These are phyloP conservation scores for Betta splendens DNA, from an alignment of 2,797 vertebrate species.

Conservation along the genomic window DNA sequence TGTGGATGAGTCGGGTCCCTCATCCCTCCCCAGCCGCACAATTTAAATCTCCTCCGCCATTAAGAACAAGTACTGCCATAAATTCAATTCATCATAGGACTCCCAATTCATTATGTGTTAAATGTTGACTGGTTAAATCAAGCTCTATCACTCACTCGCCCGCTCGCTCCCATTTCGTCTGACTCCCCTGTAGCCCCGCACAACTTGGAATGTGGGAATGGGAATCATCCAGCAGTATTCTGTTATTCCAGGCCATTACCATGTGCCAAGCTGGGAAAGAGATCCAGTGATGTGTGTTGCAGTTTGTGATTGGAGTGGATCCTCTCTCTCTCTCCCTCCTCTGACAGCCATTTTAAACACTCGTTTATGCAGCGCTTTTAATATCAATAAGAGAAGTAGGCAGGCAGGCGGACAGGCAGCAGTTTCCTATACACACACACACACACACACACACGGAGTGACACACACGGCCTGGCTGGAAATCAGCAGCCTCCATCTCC, in stretches of 20 bases:
- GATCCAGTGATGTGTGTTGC: conserved; percentile 78
- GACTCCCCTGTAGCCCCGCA: conserved; percentile 43
- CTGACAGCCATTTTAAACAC: conserved; percentile 81
- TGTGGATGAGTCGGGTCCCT: conserved; percentile 43
- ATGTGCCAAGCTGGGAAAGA: conserved; percentile 73
- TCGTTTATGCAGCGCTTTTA: conserved; percentile 82
- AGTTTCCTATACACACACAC: conserved; percentile 69
- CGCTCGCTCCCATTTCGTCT: conserved; percentile 41
- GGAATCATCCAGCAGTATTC: conserved; percentile 71
- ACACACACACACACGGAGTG: conserved; percentile 54
- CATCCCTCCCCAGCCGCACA: conserved; percentile 37
- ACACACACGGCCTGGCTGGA: conserved; percentile 77
- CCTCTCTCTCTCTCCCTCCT: conserved; percentile 72
- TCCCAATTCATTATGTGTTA: conserved; percentile 76
- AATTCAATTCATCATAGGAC: conserved; percentile 74
- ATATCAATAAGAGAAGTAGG: conserved; percentile 82
- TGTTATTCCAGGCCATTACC: conserved; percentile 81
- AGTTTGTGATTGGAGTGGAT: conserved; percentile 79
- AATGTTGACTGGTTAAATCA: conserved; percentile 78
- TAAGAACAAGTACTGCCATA: conserved; percentile 57
- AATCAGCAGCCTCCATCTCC: conserved; percentile 81
- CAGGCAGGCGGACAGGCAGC: conserved; percentile 77
- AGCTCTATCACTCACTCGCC: conserved; percentile 64
- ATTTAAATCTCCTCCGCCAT: conserved; percentile 65
- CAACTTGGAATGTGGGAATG: conserved; percentile 62